These are phyloP conservation scores for Siniperca scherzeri DNA, from an alignment of 2,797 vertebrate genomes.

Conservation along the genomic window DNA sequence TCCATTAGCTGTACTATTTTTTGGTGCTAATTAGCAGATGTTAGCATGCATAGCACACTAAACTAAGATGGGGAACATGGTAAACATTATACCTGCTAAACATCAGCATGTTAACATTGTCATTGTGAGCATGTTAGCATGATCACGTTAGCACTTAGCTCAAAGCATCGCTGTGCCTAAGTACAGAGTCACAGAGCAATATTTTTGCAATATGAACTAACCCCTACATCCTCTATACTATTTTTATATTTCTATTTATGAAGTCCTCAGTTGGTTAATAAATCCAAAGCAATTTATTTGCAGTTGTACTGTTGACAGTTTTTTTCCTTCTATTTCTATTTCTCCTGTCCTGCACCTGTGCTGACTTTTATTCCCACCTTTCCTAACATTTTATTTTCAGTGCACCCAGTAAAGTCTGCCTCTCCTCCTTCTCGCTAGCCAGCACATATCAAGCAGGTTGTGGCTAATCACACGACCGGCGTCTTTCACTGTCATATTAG, in stretches of 20 bases:
- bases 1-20: background rate
- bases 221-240: background rate
- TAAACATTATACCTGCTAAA: background rate
- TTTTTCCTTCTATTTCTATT: background rate
- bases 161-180: too few species aligned
- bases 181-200: background rate
- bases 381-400: background rate
- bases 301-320: background rate
- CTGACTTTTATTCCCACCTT: background rate
- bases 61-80: background rate
- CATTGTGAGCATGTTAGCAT: background rate
- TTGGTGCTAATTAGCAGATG: background rate
- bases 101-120: background rate
- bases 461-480: conserved; percentile 35
- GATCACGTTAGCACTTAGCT: too few species aligned
- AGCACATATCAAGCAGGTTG: conserved; percentile 29
- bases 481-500: conserved; percentile 54
- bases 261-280: background rate
- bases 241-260: background rate
- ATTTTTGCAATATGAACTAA: too few species aligned
- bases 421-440: background rate
- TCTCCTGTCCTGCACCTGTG: background rate
- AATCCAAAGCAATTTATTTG: background rate
- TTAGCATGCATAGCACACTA: background rate
- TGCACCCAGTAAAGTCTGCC: background rate